These are phyloP conservation scores for Hippoglossus hippoglossus DNA, from an alignment of 2,797 vertebrate species.

Conservation along the genomic window DNA sequence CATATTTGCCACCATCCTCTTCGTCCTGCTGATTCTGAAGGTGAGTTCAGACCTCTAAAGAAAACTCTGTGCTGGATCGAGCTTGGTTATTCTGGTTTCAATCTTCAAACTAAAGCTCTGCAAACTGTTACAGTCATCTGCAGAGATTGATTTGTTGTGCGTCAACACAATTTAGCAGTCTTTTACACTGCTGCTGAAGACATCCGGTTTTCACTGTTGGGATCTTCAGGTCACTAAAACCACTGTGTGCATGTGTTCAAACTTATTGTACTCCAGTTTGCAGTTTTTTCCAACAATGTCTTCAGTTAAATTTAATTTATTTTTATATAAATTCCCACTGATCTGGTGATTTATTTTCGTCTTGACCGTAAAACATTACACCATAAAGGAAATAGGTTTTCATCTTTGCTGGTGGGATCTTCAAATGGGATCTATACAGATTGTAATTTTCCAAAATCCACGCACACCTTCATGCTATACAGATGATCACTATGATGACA, in stretches of 20 bases:
- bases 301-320: too few species aligned
- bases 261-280: too few species aligned
- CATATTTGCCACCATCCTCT: background rate
- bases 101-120: background rate
- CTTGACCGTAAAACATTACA: too few species aligned
- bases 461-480: background rate
- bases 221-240: background rate
- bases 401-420: too few species aligned
- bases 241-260: background rate
- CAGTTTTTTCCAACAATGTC: too few species aligned
- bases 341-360: too few species aligned
- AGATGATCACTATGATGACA: background rate
- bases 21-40: conserved; percentile 9
- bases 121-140: background rate
- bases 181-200: background rate
- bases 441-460: background rate
- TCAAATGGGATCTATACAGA: background rate
- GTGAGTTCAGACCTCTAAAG: conserved; percentile 32
- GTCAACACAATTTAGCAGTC: background rate
- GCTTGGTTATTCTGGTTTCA: background rate
- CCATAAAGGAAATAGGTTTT: background rate
- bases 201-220: background rate
- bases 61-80: too few species aligned
- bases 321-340: too few species aligned
- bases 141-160: background rate